Evolutionary conservation across 2,797 vertebrate species (phyloP).

Genomic region (Urophycis tenuis): DNA sequence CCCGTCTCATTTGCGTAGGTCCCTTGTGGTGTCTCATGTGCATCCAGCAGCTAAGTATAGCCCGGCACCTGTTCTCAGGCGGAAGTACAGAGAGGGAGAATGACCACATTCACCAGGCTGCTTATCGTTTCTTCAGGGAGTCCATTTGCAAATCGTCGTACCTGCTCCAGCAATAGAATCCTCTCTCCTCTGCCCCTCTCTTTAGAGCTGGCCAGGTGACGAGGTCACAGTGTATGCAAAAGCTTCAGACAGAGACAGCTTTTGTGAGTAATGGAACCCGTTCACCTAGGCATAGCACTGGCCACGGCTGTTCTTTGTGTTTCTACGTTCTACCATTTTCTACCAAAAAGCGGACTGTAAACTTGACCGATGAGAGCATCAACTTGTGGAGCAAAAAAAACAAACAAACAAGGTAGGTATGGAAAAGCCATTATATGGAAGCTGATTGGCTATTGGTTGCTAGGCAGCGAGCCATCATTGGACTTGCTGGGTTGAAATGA

Average conservation of each 20-base stretch:
- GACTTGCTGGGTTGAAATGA: conserved; percentile 50
- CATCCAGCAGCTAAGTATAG: not conserved
- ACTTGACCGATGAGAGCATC: not conserved
- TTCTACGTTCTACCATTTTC: not conserved
- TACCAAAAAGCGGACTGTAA: not conserved
- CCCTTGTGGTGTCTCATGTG: not conserved
- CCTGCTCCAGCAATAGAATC: not conserved
- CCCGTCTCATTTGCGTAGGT: not conserved
- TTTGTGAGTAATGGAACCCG: not conserved
- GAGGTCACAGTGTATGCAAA: not conserved
- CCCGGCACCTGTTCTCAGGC: not conserved
- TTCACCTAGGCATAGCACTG: not conserved
- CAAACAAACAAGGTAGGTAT: not conserved
- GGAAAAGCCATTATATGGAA: conserved; percentile 34
- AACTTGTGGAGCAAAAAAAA: not conserved
- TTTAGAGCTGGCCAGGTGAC: not conserved
- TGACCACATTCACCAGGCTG: not conserved
- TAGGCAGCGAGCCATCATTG: conserved; percentile 63
- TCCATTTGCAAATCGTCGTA: not conserved
- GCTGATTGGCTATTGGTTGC: conserved; percentile 62
- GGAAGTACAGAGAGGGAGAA: not conserved
- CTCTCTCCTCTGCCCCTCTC: not conserved
- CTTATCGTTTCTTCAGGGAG: not conserved
- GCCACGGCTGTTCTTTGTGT: not conserved
- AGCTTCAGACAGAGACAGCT: not conserved